A percentile compares a stretch with the other conserved stretches of the same genome.
These are phyloP conservation scores for Pitangus sulphuratus DNA, from an alignment of 2,797 vertebrate species.

Conservation along the genomic window DNA sequence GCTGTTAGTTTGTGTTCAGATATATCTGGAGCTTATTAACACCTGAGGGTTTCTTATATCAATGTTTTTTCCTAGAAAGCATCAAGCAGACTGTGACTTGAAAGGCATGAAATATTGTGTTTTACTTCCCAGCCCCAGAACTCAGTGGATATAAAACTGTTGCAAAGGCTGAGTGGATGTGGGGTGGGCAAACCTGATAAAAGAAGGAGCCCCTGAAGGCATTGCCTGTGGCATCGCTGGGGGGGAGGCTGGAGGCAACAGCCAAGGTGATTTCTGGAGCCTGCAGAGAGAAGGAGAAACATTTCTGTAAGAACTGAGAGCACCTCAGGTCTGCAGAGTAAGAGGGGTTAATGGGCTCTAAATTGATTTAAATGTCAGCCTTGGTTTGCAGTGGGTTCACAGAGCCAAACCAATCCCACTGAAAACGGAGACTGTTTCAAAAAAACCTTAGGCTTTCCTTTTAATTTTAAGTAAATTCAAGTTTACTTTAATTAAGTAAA, in stretches of 20 bases:
- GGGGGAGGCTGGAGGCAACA: constrained; percentile 83
- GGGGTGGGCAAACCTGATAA: constrained; percentile 81
- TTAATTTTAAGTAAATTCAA: background rate
- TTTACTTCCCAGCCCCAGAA: background rate
- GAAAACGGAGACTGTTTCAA: background rate
- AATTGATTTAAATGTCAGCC: background rate
- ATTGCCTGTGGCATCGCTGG: constrained; percentile 75
- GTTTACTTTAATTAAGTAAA: background rate
- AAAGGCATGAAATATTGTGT: background rate
- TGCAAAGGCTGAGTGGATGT: background rate
- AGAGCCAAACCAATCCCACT: background rate
- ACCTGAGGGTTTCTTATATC: background rate
- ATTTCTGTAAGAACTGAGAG: background rate
- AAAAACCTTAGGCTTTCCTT: background rate
- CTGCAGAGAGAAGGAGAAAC: constrained; percentile 65
- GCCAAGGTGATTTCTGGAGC: constrained; percentile 80
- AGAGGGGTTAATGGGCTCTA: background rate
- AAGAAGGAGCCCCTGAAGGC: constrained; percentile 88
- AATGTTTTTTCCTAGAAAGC: background rate
- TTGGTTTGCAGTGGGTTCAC: background rate
- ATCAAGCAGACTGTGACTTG: background rate
- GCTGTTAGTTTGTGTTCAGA: background rate
- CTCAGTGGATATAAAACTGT: background rate
- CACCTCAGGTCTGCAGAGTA: background rate
- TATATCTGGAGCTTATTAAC: background rate